Percentiles rank a stretch among this genome's conserved stretches.
Conservation (phyloP, 2,797 vertebrate genomes). For the Fundulus diaphanus region DNA sequence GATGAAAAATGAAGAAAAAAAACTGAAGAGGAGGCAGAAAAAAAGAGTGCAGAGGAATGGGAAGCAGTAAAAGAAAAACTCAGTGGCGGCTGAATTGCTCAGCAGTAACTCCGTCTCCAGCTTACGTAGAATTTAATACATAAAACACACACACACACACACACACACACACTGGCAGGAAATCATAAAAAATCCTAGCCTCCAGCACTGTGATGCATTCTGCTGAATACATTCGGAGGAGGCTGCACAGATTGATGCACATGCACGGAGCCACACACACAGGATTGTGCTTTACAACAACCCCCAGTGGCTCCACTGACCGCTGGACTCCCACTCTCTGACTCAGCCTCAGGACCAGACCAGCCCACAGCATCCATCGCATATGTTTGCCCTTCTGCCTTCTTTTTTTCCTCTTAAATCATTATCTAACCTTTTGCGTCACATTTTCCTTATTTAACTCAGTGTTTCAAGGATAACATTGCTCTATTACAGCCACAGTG, state of each 20-base stretch:
- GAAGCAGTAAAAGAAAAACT: slow-evolving; percentile 53
- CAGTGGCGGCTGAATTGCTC: slow-evolving; percentile 67
- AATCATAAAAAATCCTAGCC: slow-evolving; percentile 66
- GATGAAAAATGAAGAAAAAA: slow-evolving; percentile 25
- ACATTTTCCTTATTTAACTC: slow-evolving; percentile 37
- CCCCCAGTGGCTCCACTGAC: slow-evolving; percentile 50
- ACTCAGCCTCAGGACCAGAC: slow-evolving; percentile 67
- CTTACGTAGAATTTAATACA: slow-evolving; percentile 69
- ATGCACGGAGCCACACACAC: slow-evolving; percentile 22
- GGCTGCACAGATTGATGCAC: slow-evolving; percentile 46
- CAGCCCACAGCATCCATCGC: slow-evolving; percentile 48
- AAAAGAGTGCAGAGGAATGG: slow-evolving; percentile 23
- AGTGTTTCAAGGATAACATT: slow-evolving; percentile 12
- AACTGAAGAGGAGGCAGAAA: slow-evolving; percentile 48
- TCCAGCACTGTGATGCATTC: slow-evolving; percentile 57
- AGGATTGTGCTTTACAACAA: slow-evolving; percentile 30
- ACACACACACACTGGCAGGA: slow-evolving; percentile 55
- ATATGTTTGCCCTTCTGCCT: slow-evolving; percentile 36
- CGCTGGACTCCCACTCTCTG: slow-evolving; percentile 67
- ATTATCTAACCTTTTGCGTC: slow-evolving; percentile 41
- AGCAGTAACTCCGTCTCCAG: slow-evolving; percentile 61
- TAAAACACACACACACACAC: slow-evolving; percentile 43
- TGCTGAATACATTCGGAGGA: slow-evolving; percentile 66
- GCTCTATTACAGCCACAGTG: not conserved
- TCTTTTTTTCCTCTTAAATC: slow-evolving; percentile 33